Evolutionary conservation across 2,797 vertebrate genomes (phyloP).

Genomic region (Pantherophis vulpinus): DNA sequence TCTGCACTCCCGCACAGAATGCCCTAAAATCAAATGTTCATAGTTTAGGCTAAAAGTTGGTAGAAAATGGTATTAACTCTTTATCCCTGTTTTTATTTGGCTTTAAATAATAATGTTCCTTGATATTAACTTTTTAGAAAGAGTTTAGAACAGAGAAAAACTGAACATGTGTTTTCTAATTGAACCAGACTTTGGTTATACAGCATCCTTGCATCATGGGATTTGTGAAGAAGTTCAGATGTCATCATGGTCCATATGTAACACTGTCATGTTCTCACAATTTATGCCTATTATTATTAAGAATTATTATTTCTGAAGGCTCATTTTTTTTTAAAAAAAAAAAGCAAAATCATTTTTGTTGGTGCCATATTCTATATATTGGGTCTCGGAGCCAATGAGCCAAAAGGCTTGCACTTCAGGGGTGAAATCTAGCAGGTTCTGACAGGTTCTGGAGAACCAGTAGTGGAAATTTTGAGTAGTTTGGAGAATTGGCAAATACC

Average conservation of each 20-base stretch:
- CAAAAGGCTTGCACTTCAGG: background rate
- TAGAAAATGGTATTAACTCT: background rate
- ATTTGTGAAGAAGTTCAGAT: background rate
- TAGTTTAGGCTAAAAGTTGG: background rate
- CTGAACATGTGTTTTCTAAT: background rate
- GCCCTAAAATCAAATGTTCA: background rate
- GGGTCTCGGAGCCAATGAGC: background rate
- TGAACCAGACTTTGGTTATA: background rate
- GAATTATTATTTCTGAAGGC: background rate
- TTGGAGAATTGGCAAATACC: no score
- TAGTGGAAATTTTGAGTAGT: no score
- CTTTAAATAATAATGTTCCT: background rate
- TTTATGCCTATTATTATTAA: background rate
- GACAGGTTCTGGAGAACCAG: no score
- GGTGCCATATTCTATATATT: background rate
- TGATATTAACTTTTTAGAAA: background rate
- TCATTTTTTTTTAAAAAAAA: no score
- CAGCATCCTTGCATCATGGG: background rate
- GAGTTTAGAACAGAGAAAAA: background rate
- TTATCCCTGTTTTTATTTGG: background rate
- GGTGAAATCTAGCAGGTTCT: no score
- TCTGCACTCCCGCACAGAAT: background rate
- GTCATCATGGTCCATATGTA: background rate
- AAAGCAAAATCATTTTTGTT: background rate
- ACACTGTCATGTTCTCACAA: no score